These are phyloP conservation scores for Ormyrus thymus DNA, from an alignment of 2,888 invertebrate species.

Conservation along the genomic window DNA sequence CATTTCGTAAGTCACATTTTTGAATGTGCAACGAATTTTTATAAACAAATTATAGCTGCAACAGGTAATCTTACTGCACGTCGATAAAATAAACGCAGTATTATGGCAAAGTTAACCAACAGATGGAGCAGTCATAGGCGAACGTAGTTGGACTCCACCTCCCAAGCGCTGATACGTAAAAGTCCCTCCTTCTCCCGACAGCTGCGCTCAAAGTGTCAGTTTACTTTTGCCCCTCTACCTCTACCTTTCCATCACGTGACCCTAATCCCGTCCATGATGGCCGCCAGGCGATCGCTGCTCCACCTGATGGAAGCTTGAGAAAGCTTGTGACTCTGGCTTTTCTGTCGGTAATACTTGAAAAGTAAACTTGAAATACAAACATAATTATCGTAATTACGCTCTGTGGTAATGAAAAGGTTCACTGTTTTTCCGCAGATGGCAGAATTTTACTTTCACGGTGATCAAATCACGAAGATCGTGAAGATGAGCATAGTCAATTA, in stretches of 20 bases:
- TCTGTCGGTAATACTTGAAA: conserved; percentile 34
- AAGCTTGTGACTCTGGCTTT: background rate
- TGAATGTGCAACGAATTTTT: too few species aligned
- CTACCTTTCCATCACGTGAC: conserved; percentile 56
- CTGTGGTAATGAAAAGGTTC: conserved; percentile 27
- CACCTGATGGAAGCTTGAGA: conserved; percentile 26
- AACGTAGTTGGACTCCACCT: conserved; percentile 64
- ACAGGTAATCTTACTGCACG: conserved; percentile 35
- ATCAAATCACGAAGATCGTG: too few species aligned
- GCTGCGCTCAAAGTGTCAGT: background rate
- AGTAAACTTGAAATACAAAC: background rate
- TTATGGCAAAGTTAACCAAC: background rate
- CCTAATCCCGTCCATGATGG: conserved; percentile 69
- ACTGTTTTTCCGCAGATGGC: conserved; percentile 59
- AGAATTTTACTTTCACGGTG: conserved; percentile 14
- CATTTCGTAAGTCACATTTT: too few species aligned
- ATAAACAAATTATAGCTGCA: background rate
- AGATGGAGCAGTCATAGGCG: conserved; percentile 46
- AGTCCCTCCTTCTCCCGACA: conserved; percentile 61
- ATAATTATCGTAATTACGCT: background rate
- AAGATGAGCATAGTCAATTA: too few species aligned
- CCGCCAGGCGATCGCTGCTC: conserved; percentile 55
- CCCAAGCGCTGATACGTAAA: conserved; percentile 14
- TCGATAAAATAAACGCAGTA: conserved; percentile 37
- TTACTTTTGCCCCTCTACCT: conserved; percentile 46